These are phyloP conservation scores for Pseudorasbora parva DNA, from an alignment of 2,113 vertebrate genomes.

Conservation along the genomic window DNA sequence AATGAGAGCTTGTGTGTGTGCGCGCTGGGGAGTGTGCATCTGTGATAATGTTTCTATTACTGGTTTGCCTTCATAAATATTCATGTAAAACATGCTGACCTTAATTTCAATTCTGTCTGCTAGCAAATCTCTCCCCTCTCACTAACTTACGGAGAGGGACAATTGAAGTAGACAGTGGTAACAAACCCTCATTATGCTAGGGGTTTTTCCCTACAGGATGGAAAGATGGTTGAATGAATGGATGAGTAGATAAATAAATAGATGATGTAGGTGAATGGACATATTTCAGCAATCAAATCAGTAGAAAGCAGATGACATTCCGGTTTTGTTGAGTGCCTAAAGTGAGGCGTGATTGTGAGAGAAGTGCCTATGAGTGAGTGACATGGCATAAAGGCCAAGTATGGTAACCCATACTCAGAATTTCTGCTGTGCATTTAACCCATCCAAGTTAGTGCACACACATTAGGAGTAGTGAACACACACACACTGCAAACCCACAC, in stretches of 20 bases:
- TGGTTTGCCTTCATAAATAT: constrained; percentile 58
- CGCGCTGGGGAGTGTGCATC: neutral
- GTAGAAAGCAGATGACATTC: neutral
- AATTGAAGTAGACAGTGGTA: constrained; percentile 31
- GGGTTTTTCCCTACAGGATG: neutral
- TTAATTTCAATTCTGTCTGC: constrained; percentile 55
- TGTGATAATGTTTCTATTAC: constrained; percentile 27
- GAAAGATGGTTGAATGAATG: constrained; percentile 16
- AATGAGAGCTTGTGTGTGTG: neutral
- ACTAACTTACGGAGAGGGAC: constrained; percentile 23
- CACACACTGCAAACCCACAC: too few species aligned
- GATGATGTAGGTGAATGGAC: neutral
- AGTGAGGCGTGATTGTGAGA: neutral
- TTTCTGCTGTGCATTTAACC: too few species aligned
- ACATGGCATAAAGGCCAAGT: too few species aligned
- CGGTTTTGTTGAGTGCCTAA: neutral
- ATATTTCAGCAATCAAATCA: neutral
- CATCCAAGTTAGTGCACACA: too few species aligned
- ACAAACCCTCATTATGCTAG: constrained; percentile 35
- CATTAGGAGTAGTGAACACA: too few species aligned
- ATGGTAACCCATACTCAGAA: too few species aligned
- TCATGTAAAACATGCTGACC: constrained; percentile 58
- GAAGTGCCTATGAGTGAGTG: too few species aligned
- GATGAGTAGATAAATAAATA: constrained; percentile 22
- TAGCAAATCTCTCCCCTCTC: constrained; percentile 31